Percentiles rank a stretch among this genome's conserved stretches.
These are phyloP conservation scores for Gopherus evgoodei DNA, from an alignment of 2,113 vertebrate genomes.

Conservation along the genomic window DNA sequence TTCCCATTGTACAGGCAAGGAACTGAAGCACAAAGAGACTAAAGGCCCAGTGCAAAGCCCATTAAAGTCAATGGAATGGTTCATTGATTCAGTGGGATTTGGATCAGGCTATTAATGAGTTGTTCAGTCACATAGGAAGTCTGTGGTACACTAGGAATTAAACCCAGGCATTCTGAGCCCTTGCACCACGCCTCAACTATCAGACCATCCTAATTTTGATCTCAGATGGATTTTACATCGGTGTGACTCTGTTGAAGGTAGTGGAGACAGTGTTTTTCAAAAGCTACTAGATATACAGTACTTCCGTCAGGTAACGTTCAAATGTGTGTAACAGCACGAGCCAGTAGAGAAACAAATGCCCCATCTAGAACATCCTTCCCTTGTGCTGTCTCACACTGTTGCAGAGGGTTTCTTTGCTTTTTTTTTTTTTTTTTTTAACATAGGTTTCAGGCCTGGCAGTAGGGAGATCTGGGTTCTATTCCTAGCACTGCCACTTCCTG, in stretches of 20 bases:
- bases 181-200: not conserved
- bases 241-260: not conserved
- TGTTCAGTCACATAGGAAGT: not conserved
- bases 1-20: conserved; percentile 28
- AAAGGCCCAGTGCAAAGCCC: not conserved
- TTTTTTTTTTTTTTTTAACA: not conserved
- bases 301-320: not conserved
- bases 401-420: not conserved
- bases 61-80: conserved; percentile 4
- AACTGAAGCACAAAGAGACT: not conserved
- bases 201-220: not conserved
- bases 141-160: not conserved
- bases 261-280: not conserved
- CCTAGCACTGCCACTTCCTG: not conserved
- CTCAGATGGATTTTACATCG: not conserved
- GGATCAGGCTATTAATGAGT: not conserved
- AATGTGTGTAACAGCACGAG: not conserved
- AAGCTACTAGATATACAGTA: not conserved
- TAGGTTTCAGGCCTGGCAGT: not conserved
- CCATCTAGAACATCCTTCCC: not conserved
- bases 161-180: not conserved
- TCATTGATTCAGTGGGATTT: conserved; percentile 32
- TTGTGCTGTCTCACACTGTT: not conserved
- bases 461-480: not conserved
- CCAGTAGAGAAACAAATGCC: not conserved